Conservation (phyloP, 2,113 vertebrate genomes). For the Tragelaphus imberbis region DNA sequence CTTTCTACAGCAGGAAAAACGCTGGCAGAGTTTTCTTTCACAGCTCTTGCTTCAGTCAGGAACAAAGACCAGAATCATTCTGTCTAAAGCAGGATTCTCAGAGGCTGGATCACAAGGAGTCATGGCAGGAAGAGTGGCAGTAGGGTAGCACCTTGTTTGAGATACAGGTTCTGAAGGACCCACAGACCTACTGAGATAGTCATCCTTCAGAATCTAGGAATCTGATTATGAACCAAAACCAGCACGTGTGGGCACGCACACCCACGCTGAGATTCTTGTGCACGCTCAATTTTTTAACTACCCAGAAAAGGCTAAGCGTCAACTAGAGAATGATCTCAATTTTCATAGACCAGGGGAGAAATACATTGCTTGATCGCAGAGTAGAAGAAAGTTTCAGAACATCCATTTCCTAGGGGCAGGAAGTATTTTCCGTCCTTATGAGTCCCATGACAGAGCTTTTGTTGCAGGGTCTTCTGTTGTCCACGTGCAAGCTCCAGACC, state of each 20-base stretch:
- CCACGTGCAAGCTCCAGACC: constrained; percentile 40
- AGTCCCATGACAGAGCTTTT: constrained; percentile 5
- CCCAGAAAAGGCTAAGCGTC: neutral
- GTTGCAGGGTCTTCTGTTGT: neutral
- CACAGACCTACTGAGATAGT: neutral
- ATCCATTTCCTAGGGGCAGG: neutral
- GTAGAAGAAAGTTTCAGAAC: neutral
- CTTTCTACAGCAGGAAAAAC: neutral
- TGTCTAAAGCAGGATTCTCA: neutral
- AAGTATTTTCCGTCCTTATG: constrained; percentile 23
- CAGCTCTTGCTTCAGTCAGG: neutral
- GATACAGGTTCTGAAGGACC: neutral
- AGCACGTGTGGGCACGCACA: fast-evolving
- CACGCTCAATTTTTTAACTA: neutral
- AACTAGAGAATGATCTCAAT: neutral
- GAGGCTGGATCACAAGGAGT: neutral
- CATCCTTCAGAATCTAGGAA: neutral
- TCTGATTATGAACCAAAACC: neutral
- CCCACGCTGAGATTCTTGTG: too few relatives aligned
- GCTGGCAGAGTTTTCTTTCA: neutral
- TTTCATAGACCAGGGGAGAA: neutral
- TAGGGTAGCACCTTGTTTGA: neutral
- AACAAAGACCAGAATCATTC: neutral
- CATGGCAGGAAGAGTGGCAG: too few relatives aligned
- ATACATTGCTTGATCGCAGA: neutral